These are phyloP conservation scores for Psammodynastes pulverulentus DNA, from an alignment of 2,113 vertebrate genomes.

Conservation along the genomic window DNA sequence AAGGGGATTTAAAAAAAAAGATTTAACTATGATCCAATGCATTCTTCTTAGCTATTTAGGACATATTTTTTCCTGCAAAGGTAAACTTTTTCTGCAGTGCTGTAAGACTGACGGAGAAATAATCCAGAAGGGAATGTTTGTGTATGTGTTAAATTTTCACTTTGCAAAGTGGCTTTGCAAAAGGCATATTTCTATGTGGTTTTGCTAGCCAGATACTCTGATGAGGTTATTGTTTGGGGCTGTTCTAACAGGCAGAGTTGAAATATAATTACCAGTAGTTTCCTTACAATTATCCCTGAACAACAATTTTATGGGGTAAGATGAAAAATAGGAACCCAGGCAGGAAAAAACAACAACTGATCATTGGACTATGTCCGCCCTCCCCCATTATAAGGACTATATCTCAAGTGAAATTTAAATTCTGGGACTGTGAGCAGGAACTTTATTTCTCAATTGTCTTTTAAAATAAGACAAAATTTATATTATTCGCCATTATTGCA, in stretches of 20 bases:
- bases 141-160: not conserved
- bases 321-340: not conserved
- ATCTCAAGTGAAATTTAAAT: not conserved
- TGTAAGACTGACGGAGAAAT: not conserved
- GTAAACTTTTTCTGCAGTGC: not conserved
- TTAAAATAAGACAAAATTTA: not conserved
- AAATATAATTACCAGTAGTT: not conserved
- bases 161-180: not conserved
- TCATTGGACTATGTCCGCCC: not conserved
- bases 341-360: not conserved
- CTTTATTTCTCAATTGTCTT: not conserved
- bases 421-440: not conserved
- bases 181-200: not conserved
- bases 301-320: not conserved
- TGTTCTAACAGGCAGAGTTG: not conserved
- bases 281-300: not conserved
- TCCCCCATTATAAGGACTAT: not conserved
- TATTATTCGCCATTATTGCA: not conserved
- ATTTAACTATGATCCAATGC: not conserved
- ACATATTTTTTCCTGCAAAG: not conserved
- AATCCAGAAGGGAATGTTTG: not conserved
- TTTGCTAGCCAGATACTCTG: not conserved
- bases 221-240: not conserved
- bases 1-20: not conserved
- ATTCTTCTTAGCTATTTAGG: not conserved